A percentile compares a stretch with the other conserved stretches of the same genome.
Conservation (phyloP, 2,113 vertebrate species). For the Melanotaenia duboulayi region DNA sequence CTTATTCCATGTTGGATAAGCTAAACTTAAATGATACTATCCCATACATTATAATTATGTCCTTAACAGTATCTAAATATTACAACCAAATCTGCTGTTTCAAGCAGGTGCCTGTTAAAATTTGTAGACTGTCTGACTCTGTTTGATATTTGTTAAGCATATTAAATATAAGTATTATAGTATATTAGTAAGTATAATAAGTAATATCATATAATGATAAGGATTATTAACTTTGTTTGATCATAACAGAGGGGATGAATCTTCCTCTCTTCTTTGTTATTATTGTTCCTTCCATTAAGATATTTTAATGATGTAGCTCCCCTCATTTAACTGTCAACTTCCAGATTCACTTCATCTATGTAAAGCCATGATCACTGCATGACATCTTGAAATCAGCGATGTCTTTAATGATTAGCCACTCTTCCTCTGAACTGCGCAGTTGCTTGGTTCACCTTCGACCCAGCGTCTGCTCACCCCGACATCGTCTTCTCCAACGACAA, state of each 20-base stretch:
- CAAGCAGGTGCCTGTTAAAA: background rate
- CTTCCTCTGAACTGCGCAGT: slow-evolving; percentile 78
- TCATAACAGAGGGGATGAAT: slow-evolving; percentile 9
- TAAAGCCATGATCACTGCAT: background rate
- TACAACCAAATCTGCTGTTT: background rate
- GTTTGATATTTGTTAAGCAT: slow-evolving; percentile 11
- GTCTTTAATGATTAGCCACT: background rate
- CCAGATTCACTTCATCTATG: slow-evolving; percentile 29
- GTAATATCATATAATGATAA: slow-evolving; percentile 10
- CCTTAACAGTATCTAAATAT: slow-evolving; percentile 12
- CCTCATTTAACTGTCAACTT: slow-evolving; percentile 40
- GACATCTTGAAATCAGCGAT: background rate
- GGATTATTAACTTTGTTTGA: slow-evolving; percentile 5
- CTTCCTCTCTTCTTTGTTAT: slow-evolving; percentile 12
- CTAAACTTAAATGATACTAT: background rate
- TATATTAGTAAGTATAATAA: background rate
- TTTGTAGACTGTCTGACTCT: slow-evolving; percentile 48
- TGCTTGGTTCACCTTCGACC: slow-evolving; percentile 97
- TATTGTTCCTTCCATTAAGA: slow-evolving; percentile 3
- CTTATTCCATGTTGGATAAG: background rate
- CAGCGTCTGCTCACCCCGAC: slow-evolving; percentile 92
- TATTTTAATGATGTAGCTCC: slow-evolving; percentile 24
- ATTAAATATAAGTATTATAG: background rate
- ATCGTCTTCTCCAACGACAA: slow-evolving; percentile 99
- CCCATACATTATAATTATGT: background rate